Evolutionary conservation across 1,140 invertebrate genomes (phyloP).

Genomic region (Drosophila pseudoananassae): DNA sequence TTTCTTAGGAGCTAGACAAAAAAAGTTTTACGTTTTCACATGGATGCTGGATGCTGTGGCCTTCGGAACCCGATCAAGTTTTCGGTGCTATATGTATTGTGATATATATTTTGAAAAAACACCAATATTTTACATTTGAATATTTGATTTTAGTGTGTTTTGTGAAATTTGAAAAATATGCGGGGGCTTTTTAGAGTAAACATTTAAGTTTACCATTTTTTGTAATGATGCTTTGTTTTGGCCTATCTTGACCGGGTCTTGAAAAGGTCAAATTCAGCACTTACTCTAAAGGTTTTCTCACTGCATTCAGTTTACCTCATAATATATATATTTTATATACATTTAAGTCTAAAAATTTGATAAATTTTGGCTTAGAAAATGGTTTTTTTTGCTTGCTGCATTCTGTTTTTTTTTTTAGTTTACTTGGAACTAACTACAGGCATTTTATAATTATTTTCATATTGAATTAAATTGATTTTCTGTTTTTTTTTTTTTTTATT

Average conservation of each 20-base stretch:
- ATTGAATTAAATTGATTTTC: slow-evolving; percentile 41
- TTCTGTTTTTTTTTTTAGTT: slow-evolving; percentile 26
- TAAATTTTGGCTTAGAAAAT: slow-evolving; percentile 82
- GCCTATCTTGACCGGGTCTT: slow-evolving; percentile 38
- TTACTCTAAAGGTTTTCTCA: slow-evolving; percentile 24
- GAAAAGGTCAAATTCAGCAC: slow-evolving; percentile 17
- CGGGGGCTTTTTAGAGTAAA: no score
- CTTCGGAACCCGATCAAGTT: slow-evolving; percentile 47
- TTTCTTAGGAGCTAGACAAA: slow-evolving; percentile 54
- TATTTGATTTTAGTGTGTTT: slow-evolving; percentile 3
- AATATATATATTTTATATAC: slow-evolving; percentile 32
- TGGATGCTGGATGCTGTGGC: slow-evolving; percentile 45
- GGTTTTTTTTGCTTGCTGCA: slow-evolving; percentile 41
- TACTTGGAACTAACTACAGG: slow-evolving; percentile 80
- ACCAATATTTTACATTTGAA: slow-evolving; percentile 4
- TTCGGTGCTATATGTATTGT: neutral
- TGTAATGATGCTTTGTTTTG: neutral
- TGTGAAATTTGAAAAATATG: neutral
- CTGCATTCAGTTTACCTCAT: slow-evolving; percentile 16
- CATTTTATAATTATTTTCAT: slow-evolving; percentile 38
- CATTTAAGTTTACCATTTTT: neutral
- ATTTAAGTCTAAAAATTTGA: slow-evolving; percentile 71
- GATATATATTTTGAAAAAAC: neutral
- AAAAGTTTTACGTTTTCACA: slow-evolving; percentile 63
- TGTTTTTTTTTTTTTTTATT: slow-evolving; percentile 11